These are phyloP conservation scores for Himalopsyche kuldschensis DNA, from an alignment of 2,888 invertebrate species.

Conservation along the genomic window DNA sequence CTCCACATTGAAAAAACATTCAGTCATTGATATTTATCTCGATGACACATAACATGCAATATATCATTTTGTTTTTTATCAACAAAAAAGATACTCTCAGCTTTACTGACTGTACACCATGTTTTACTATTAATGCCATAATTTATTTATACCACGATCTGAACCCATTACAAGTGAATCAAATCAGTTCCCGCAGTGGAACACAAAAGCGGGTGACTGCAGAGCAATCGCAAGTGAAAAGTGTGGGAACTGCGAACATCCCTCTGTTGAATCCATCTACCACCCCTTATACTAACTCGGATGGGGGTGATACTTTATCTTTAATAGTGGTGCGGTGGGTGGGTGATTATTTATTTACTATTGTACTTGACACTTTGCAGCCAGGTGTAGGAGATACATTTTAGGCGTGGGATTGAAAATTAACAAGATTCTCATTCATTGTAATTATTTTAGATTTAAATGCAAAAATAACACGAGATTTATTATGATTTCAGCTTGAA, in stretches of 20 bases:
- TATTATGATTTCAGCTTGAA: neutral
- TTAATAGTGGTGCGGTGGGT: neutral
- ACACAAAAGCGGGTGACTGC: constrained; percentile 13
- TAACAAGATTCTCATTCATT: neutral
- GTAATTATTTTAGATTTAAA: neutral
- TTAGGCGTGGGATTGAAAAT: constrained; percentile 6
- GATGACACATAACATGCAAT: too few relatives aligned
- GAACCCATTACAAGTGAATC: constrained; percentile 25
- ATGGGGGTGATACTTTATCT: neutral
- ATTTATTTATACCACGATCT: constrained; percentile 27
- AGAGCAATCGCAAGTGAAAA: constrained; percentile 9
- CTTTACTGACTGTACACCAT: constrained; percentile 11
- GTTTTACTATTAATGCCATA: constrained; percentile 20
- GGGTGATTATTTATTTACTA: neutral
- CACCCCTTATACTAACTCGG: neutral
- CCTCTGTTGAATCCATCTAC: neutral
- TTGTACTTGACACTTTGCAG: constrained; percentile 4
- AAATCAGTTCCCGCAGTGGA: constrained; percentile 29
- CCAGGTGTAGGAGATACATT: neutral
- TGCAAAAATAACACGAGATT: neutral
- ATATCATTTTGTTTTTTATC: too few relatives aligned
- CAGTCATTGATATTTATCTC: too few relatives aligned
- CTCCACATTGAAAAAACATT: too few relatives aligned
- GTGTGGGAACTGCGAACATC: neutral
- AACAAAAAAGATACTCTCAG: neutral